Conservation (phyloP, 2,888 invertebrate genomes). For the Lapara coniferarum region DNA sequence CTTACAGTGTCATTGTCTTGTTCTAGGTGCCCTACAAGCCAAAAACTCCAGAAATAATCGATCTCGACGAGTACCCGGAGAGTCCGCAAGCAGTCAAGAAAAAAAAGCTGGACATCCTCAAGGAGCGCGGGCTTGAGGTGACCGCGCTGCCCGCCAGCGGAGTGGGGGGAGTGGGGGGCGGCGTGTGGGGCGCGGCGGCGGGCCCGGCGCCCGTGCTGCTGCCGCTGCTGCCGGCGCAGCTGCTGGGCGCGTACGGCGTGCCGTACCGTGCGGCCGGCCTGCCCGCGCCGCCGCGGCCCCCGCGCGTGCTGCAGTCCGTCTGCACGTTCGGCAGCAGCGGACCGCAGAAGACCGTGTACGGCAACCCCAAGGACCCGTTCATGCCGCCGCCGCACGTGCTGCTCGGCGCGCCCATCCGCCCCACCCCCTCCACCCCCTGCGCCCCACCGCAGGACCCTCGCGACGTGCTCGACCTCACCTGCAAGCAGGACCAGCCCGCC, state of each 20-base stretch:
- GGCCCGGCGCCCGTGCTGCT: conserved; percentile 49
- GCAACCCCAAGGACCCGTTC: conserved; percentile 88
- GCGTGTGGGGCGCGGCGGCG: conserved; percentile 35
- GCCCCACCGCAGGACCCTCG: conserved; percentile 58
- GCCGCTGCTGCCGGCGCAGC: conserved; percentile 73
- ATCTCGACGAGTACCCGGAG: conserved; percentile 83
- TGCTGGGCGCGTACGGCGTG: conserved; percentile 43
- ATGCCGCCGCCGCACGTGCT: conserved; percentile 80
- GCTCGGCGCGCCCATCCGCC: conserved; percentile 71
- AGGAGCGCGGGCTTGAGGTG: conserved; percentile 89
- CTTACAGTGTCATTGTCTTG: not conserved
- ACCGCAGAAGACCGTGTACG: conserved; percentile 86
- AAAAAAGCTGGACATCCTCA: conserved; percentile 89
- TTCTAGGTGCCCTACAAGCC: conserved; percentile 84
- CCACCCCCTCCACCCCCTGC: conserved; percentile 55
- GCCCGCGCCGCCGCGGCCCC: conserved; percentile 66
- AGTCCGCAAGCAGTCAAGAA: conserved; percentile 82
- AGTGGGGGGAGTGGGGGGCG: conserved; percentile 35
- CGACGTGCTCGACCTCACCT: conserved; percentile 87
- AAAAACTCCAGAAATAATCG: conserved; percentile 86
- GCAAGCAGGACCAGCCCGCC: conserved; percentile 66
- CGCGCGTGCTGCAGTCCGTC: conserved; percentile 85
- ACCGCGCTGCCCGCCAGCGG: conserved; percentile 83
- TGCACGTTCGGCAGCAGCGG: conserved; percentile 85
- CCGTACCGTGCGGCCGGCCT: conserved; percentile 8